Evolutionary conservation across 2,113 vertebrate species (phyloP).

Genomic region (Bubo scandiacus): DNA sequence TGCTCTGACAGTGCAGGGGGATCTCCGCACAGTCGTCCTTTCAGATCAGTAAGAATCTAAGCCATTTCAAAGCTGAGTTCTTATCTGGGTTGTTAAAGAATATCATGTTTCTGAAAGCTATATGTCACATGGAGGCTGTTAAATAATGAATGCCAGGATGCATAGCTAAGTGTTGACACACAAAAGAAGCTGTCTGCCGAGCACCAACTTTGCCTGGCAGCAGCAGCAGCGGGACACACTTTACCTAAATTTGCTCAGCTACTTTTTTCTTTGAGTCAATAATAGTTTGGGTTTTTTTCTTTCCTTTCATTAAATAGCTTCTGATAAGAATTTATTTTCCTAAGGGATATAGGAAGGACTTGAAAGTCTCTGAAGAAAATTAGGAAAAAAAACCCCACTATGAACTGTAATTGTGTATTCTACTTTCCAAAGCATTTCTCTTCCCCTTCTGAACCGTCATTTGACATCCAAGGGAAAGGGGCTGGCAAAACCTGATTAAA

Average conservation of each 20-base stretch:
- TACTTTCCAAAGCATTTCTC: neutral
- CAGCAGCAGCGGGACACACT: neutral
- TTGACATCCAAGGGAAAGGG: neutral
- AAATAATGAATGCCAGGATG: slow-evolving; percentile 15
- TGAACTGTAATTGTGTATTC: neutral
- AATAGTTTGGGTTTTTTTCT: neutral
- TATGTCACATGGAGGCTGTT: neutral
- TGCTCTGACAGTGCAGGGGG: neutral
- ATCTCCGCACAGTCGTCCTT: neutral
- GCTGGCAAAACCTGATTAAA: neutral
- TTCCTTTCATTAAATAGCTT: neutral
- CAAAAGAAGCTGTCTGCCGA: neutral
- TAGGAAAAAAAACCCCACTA: neutral
- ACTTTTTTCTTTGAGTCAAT: neutral
- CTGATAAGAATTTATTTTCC: neutral
- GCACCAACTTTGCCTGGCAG: neutral
- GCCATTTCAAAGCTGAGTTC: neutral
- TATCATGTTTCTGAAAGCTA: neutral
- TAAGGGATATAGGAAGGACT: neutral
- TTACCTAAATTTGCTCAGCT: neutral
- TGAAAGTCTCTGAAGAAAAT: neutral
- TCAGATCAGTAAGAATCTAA: neutral
- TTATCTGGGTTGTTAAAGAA: neutral
- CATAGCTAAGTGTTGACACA: neutral
- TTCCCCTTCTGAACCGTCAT: neutral